Percentiles rank a stretch among this genome's conserved stretches.
These are phyloP conservation scores for Tenualosa thibaudeaui DNA, from an alignment of 2,797 vertebrate genomes.

Conservation along the genomic window DNA sequence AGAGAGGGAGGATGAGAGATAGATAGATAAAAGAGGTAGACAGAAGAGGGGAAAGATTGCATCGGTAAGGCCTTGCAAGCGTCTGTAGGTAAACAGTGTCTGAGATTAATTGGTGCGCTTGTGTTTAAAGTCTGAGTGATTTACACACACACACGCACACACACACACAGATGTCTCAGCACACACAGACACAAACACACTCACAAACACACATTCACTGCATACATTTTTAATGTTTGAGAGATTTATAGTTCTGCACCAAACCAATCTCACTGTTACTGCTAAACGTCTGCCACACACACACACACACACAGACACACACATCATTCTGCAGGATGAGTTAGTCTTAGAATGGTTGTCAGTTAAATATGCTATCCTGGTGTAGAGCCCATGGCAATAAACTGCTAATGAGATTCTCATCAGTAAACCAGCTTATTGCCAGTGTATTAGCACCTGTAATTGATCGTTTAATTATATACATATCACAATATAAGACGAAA, in stretches of 20 bases:
- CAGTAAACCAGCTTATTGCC: not conserved
- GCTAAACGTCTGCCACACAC: not conserved
- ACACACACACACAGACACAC: constrained; percentile 16
- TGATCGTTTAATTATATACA: not conserved
- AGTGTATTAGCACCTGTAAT: not conserved
- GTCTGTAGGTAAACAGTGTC: constrained; percentile 56
- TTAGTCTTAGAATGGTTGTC: not conserved
- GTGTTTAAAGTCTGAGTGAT: constrained; percentile 66
- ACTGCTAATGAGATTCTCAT: not conserved
- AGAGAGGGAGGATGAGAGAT: not conserved
- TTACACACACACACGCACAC: constrained; percentile 29
- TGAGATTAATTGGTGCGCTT: constrained; percentile 68
- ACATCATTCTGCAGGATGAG: not conserved
- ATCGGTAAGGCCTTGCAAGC: constrained; percentile 30
- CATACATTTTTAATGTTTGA: not conserved
- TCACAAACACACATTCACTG: not conserved
- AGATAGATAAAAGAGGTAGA: not conserved
- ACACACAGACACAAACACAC: not conserved
- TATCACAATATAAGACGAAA: not conserved
- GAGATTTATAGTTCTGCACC: not conserved
- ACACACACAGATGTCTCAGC: not conserved
- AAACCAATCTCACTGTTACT: not conserved
- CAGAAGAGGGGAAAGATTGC: not conserved
- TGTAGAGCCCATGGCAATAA: not conserved
- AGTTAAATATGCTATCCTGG: not conserved